Evolutionary conservation across 2,888 invertebrate genomes (phyloP), one percentile per base, ranked within the genome.

Genomic region (Drosophila rubida): DNA sequence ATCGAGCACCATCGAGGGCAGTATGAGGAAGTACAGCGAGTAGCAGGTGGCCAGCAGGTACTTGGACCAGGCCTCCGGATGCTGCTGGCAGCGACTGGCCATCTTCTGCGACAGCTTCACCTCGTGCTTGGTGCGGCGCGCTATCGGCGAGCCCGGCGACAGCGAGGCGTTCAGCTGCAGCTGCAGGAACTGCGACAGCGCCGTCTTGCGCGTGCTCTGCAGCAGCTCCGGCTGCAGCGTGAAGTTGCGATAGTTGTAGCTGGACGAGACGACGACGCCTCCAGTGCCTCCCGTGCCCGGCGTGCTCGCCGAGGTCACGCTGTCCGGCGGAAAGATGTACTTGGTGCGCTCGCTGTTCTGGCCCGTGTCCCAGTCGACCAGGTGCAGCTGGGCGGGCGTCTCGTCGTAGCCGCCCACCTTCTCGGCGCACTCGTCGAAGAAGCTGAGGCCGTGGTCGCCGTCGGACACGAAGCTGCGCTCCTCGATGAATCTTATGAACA

Each of bases 401-500:
- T 95, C 95, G 74, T 93, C 93, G 66, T 92, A 88, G 9, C 92
- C 92, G 63, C 93, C 92, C 37, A 95, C 93, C 90, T 96, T 95
- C 89, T 98, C 98, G 6, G 97, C 96, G 91, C 99, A 99, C 90
- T 99, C 99, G 92, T 99, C 99, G 90, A 99, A 99, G 92, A 98
- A 98, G 11, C 97, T 97, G 61, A 99, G 93, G 46, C 98, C 97
- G 67, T 97, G 97, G 92, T 99, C 99, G 86, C 97, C 97, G 90
- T 99, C 99, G n/a, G 98, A 98, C 0, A 99, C 98, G 92, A 99
- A 99, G 78, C 98, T 98, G 16, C 99, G 94, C 92, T 99, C 99
- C 92, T 99, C 99, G 72, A 99, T 99, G 92, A 99, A 99, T 53
- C 98, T 95, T 76, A 97, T 98, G 93, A 99, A 99, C 96, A 98